phyloP scores from a whole-genome alignment of 1,140 invertebrate species.

The Prorops nasuta region DNA sequence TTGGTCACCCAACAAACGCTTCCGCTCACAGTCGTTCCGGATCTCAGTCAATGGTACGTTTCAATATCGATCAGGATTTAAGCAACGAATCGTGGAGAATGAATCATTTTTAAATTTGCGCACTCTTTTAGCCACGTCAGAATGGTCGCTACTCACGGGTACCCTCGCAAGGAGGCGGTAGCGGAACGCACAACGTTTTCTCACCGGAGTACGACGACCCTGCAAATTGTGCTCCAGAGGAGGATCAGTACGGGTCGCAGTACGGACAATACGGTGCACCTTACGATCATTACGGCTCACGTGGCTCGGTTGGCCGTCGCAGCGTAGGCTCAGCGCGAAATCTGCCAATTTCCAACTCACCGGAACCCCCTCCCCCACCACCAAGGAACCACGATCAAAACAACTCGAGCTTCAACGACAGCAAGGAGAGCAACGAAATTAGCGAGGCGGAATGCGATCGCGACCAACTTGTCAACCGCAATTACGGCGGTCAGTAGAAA shows the following conservation, averaged over 20 bases:
- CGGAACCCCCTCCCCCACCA: slow-evolving; percentile 80
- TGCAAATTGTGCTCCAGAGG: slow-evolving; percentile 86
- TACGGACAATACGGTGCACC: slow-evolving; percentile 78
- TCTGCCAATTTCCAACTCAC: slow-evolving; percentile 66
- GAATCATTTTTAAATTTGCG: background rate
- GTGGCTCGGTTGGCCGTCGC: slow-evolving; percentile 72
- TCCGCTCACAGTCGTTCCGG: slow-evolving; percentile 77
- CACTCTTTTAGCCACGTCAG: slow-evolving; percentile 63
- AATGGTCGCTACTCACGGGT: slow-evolving; percentile 72
- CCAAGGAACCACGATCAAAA: slow-evolving; percentile 72
- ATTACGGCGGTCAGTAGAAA: slow-evolving; percentile 68
- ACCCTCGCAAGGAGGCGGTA: slow-evolving; percentile 51
- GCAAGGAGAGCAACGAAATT: slow-evolving; percentile 89
- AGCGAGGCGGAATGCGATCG: slow-evolving; percentile 90
- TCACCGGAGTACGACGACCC: slow-evolving; percentile 85
- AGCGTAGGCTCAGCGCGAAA: slow-evolving; percentile 71
- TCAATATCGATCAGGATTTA: background rate
- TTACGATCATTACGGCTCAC: slow-evolving; percentile 83
- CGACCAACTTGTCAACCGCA: slow-evolving; percentile 71
- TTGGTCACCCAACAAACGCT: slow-evolving; percentile 61
- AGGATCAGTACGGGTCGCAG: slow-evolving; percentile 83
- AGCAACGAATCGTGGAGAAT: background rate
- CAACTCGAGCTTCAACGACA: slow-evolving; percentile 81
- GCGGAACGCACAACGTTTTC: slow-evolving; percentile 53
- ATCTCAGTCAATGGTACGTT: slow-evolving; percentile 77